Evolutionary conservation across 2,888 invertebrate species (phyloP), one percentile per base, ranked within the genome.

Genomic region (Ectropis crepuscularia): DNA sequence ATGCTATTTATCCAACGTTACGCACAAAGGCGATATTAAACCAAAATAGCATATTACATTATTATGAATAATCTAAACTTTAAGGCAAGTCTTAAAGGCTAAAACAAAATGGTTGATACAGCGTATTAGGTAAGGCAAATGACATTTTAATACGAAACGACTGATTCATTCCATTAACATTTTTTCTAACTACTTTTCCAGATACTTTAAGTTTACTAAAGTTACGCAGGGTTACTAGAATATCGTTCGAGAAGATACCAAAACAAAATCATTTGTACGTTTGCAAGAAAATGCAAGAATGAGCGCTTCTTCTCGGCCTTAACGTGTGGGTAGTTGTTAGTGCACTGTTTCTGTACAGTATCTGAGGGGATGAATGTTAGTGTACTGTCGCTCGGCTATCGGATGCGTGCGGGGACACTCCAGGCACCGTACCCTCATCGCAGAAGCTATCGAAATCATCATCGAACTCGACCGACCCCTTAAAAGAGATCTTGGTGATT

Each of bases 401-500:
- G 80, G 75, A 78, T 75, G 78, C 80, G 84, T 81, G 83, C 85
- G 82, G 89, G 88, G 81, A 83, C 90, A 91, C 87, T 86, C 86
- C 85, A 82, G 80, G 68, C 90, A 89, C 86, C 86, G 86, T 91
- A 92, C 92, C 92, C 88, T 89, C 87, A 71, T 88, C 83, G 83
- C 83, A 82, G 92, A 83, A 83, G 91, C 83, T 90, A 91, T 92
- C 89, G 86, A 87, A 90, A 90, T 89, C 91, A 80, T 91, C 92
- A 87, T 91, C 90, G 85, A 90, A 90, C 83, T 88, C 89, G 85
- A 90, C 85, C 58, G 90, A 86, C 78, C 89, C 89, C 81, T 86
- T 90, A 88, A 92, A 92, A 73, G 91, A 91, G 80, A 92, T 90
- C 86, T 86, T 91, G 84, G 92, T 89, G 79, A 93, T 86, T 82